Percentiles rank a stretch among this genome's conserved stretches.
Evolutionary conservation across 2,888 invertebrate species (phyloP).

Genomic region (Resseliella maxima): DNA sequence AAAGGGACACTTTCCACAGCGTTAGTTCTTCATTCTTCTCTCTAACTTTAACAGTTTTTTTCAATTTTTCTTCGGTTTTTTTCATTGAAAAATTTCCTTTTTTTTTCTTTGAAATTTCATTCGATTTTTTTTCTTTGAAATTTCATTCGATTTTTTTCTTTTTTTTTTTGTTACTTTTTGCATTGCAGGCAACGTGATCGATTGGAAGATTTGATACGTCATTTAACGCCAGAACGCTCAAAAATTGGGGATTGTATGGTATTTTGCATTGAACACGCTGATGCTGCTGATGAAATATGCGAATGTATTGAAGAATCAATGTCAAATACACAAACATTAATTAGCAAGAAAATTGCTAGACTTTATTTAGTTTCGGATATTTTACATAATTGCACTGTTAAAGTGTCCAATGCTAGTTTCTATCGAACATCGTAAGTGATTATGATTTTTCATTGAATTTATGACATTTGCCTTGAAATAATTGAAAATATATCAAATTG

Average conservation of each 20-base stretch:
- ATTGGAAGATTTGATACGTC: constrained; percentile 89
- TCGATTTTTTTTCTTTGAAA: not conserved
- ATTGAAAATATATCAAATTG: no score
- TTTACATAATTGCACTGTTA: constrained; percentile 95
- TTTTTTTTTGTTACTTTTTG: not conserved
- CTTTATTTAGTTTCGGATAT: constrained; percentile 97
- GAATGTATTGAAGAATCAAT: constrained; percentile 91
- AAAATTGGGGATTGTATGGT: constrained; percentile 97
- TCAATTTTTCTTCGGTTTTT: not conserved
- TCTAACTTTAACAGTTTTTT: not conserved
- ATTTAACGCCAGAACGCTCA: constrained; percentile 81
- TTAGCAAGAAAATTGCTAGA: constrained; percentile 90
- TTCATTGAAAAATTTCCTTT: no score
- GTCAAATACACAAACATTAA: constrained; percentile 78
- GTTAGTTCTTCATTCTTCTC: constrained; percentile 60
- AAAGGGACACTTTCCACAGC: constrained; percentile 67
- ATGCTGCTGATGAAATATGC: constrained; percentile 95
- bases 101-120: no score
- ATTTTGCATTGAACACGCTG: constrained; percentile 98
- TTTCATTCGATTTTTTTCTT: constrained; percentile 57
- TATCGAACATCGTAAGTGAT: constrained; percentile 84
- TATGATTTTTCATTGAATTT: constrained; percentile 44
- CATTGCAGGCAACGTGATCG: constrained; percentile 85
- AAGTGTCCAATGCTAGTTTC: constrained; percentile 95
- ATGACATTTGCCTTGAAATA: no score